Evolutionary conservation across 2,888 invertebrate species (phyloP), one percentile per base, ranked within the genome.

Genomic region (Clistopyga incitator): DNA sequence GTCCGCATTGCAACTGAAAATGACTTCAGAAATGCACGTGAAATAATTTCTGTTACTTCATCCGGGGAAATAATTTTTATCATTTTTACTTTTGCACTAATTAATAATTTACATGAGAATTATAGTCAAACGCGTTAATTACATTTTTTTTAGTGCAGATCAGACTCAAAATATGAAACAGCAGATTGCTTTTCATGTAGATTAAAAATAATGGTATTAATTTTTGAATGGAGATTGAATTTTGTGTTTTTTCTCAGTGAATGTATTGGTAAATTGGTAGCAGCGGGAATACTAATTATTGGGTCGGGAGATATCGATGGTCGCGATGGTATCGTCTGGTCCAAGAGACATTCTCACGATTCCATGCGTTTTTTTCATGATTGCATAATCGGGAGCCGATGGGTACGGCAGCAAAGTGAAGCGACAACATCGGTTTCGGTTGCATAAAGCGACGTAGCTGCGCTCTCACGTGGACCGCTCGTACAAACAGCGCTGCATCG

Each of bases 391-490:
- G 6, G 20, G 18, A 2, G 6, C 3, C 59, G 59, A 29, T 59
- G 29, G 64, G 38, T n/a, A 42, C 42, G 20, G 64, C n/a, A 64
- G 38, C 6, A 64, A 18, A 18, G 13, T 13, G 34, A 65, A 23
- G 65, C 61, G 61, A 61, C 61, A 45, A 65, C 45, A 65, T 38
- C 45, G 45, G 45, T 38, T 67, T 23, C 15, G 25, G 64, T 67
- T 67, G 67, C 67, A 67, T 67, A 67, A 67, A 67, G 20, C 64
- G 18, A 20, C 42, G 56, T 15, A 56, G 56, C 20, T 42, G 3
- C 11, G 18, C 4, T 65, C 23, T 67, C 67, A 45, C 42, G 47
- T 67, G 38, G 34, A 15, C 29, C 29, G 10, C 34, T 18, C 11
- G 3, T 64, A n/a, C 20, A 59, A 1, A 29, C 29, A 6, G 29